Base-by-base conservation (phyloP, 2,113 vertebrate genomes). In the Amia ocellicauda region DNA sequence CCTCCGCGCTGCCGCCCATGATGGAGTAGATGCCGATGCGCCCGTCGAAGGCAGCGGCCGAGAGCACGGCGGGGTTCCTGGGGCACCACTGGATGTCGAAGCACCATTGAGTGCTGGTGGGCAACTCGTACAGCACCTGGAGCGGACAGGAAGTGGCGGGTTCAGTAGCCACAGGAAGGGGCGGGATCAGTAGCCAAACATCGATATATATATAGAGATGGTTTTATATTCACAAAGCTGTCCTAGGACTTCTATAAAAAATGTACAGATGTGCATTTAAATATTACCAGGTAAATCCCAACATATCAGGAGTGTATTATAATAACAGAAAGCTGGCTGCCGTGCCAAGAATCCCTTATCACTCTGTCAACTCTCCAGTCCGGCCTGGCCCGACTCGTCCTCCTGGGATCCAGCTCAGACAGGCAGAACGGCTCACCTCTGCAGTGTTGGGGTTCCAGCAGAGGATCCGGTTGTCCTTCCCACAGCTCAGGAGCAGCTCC, bases 11-110 rank as follows among this genome's bases (percentile, higher is more conserved):
- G 27, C 96, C 94, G 49, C 97, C 97, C 96, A 99, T 97, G 80
- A 99, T 92, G 56, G 97, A 99, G 60, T 94, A 97, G 78, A 98
- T 27, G 22, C 92, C 92, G 69, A 99, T 94, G 36, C 83, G 86
- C 0, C 96, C 94, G 2, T 98, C 93, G 0, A 98, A 99, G 3
- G 94, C 88, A 1, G 97, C 97, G 0, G 93, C 94, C 8, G 97
- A 98, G 59, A 99, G 82, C 60, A 99, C 78, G 1, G 95, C 93
- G 0, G 95, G 97, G 71, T 98, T 98, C 62, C 94, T 91, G 3
- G 94, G 94, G 62, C 97, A 99, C 97, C 97, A 99, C 86, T 97
- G 96, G 73, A 99, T 91, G 60, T 99, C 97, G 47, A 98, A 99
- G 78, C 97, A 99, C 97, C 97, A 99, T 76, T 97, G 97, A 0